A percentile compares a stretch with the other conserved stretches of the same genome.
These are phyloP conservation scores for Cyprinodon tularosa DNA, from an alignment of 2,113 vertebrate genomes.

Conservation along the genomic window DNA sequence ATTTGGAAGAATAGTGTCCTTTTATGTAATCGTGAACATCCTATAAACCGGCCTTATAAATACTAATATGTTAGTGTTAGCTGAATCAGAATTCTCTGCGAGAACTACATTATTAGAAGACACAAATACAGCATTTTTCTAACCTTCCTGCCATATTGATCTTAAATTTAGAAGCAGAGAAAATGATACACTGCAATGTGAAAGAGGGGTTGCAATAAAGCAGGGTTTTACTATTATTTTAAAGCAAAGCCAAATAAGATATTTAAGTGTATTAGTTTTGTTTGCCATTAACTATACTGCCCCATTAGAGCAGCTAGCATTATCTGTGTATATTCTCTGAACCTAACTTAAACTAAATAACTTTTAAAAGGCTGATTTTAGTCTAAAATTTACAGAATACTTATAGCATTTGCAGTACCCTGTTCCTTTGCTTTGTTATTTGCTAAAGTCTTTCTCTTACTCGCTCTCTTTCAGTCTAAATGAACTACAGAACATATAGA, in stretches of 20 bases:
- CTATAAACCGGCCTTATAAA: slow-evolving; percentile 47
- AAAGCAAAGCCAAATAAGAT: neutral
- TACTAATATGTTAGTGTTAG: slow-evolving; percentile 27
- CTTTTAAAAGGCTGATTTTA: neutral
- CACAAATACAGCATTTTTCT: neutral
- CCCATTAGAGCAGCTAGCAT: neutral
- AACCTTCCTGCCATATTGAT: neutral
- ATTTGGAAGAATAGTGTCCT: slow-evolving; percentile 58
- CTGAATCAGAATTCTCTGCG: neutral
- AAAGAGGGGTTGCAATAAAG: neutral
- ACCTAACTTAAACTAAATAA: neutral
- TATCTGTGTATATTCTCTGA: neutral
- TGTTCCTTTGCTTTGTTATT: neutral
- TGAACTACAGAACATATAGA: neutral
- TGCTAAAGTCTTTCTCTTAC: neutral
- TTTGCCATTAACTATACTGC: neutral
- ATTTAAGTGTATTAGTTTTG: neutral
- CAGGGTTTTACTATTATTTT: neutral
- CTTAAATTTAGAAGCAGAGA: neutral
- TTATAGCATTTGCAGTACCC: neutral
- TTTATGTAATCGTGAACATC: slow-evolving; percentile 32
- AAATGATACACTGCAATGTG: neutral
- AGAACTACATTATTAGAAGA: neutral
- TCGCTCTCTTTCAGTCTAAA: neutral
- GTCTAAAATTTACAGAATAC: too few relatives aligned